A percentile compares a stretch with the other conserved stretches of the same genome.
Conservation (phyloP, 1,140 invertebrate species). For the Zophobas atratus region DNA sequence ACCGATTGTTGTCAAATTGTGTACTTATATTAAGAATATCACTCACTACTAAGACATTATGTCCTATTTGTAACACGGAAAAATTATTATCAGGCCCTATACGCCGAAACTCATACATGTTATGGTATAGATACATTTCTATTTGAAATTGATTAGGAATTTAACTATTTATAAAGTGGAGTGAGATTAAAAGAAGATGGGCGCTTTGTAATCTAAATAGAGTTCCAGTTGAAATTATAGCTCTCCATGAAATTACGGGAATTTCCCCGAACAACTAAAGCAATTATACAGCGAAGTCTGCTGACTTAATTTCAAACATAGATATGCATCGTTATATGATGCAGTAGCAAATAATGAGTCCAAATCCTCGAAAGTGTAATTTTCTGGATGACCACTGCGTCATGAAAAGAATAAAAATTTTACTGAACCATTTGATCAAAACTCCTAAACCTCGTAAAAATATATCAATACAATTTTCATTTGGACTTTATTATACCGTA, state of each 20-base stretch:
- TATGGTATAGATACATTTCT: too few relatives aligned
- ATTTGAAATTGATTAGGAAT: too few relatives aligned
- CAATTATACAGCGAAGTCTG: conserved; percentile 34
- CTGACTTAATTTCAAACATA: conserved; percentile 32
- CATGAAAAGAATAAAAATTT: conserved; percentile 21
- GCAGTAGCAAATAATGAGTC: conserved; percentile 37
- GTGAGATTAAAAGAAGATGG: conserved; percentile 9
- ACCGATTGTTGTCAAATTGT: too few relatives aligned
- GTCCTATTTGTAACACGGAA: too few relatives aligned
- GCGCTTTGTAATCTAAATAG: conserved; percentile 16
- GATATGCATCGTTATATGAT: conserved; percentile 34
- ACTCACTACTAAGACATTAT: too few relatives aligned
- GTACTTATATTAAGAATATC: too few relatives aligned
- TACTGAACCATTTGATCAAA: conserved; percentile 1
- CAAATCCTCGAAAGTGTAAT: conserved; percentile 19
- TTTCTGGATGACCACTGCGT: conserved; percentile 27
- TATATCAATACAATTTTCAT: too few relatives aligned
- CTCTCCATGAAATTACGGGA: conserved; percentile 24
- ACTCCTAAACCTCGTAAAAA: not conserved
- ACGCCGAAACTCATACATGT: too few relatives aligned
- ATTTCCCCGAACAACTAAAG: conserved; percentile 31
- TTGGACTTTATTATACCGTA: too few relatives aligned
- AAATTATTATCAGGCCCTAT: too few relatives aligned
- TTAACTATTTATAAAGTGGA: too few relatives aligned
- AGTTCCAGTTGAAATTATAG: conserved; percentile 17